Percentiles rank a stretch among this genome's conserved stretches.
phyloP scores from a whole-genome alignment of 2,797 vertebrate genomes.

The Cossypha caffra region DNA sequence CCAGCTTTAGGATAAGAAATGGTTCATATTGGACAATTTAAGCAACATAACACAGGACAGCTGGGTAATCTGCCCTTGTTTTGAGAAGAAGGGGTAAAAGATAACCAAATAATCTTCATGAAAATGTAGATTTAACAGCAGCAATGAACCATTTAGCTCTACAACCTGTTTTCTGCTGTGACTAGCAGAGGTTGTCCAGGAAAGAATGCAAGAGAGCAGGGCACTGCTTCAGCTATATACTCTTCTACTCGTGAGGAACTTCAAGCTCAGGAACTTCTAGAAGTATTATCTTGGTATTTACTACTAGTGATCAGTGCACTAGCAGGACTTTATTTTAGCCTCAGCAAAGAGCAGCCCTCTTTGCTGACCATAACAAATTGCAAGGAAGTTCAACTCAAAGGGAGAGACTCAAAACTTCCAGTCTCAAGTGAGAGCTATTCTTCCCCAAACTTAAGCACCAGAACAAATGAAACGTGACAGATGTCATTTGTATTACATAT shows the following conservation, averaged over 20 bases:
- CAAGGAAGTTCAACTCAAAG: not conserved
- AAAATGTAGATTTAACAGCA: not conserved
- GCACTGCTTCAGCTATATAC: not conserved
- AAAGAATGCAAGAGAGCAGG: not conserved
- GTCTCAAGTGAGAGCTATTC: not conserved
- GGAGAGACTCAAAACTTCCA: not conserved
- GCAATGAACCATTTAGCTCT: not conserved
- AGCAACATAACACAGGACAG: not conserved
- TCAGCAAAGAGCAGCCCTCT: not conserved
- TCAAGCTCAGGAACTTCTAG: not conserved
- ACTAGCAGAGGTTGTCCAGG: not conserved
- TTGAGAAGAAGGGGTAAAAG: not conserved
- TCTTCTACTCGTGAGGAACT: not conserved
- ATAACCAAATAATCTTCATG: not conserved
- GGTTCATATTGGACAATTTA: not conserved
- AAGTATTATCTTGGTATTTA: not conserved
- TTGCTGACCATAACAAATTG: not conserved
- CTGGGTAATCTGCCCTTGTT: not conserved
- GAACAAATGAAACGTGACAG: conserved; percentile 36
- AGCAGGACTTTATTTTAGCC: not conserved
- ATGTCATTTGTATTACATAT: conserved; percentile 10
- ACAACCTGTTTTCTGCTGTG: not conserved
- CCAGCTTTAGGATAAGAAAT: not conserved
- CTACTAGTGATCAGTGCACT: not conserved
- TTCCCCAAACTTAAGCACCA: not conserved